Base-by-base conservation (phyloP, 92 coral and sea anemone species). In the Epizoanthus illoricatus region DNA sequence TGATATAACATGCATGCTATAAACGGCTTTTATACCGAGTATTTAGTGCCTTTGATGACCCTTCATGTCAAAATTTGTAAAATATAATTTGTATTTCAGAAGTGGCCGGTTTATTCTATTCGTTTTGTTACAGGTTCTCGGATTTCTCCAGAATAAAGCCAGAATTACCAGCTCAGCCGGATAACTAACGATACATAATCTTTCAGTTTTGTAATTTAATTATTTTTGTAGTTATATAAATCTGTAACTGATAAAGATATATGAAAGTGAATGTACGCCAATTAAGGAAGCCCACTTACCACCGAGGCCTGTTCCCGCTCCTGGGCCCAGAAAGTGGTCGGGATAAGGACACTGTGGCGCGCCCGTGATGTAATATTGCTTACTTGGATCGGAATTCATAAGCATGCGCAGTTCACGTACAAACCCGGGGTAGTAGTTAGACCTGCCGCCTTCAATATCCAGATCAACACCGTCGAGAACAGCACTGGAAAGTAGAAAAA, bases 321-420 rank as follows among this genome's bases (percentile, higher is more conserved):
- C 88, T 6, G 97, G 97, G 18, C 97, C 97, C 69, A 93, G 52
- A 87, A 76, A 74, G 57, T 91, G 89, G 36, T 93, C 97, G 10
- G 97, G 97, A 59, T 65, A 93, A 43, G 92, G 90, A 21, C 97
- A 93, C 59, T 93, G 94, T 3, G 97, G 97, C 5, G 97, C 91
- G 36, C 91, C 94, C n/a, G 97, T 93, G 67, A 93, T 85, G 76
- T 91, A 82, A 60, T 91, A 93, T 42, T 42, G 83, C 75, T 87
- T 88, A 23, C 84, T 80, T 28, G 65, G 76, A 43, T 93, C 97
- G 52, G 91, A 84, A 42, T 93, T 88, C 97, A 93, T 93, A 19
- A 93, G 89, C 76, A 41, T 88, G 82, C 97, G 92, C 88, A 93
- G 33, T 62, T 93, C 97, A 12, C 52, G 72, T 33, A 93, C 92